Evolutionary conservation across 2,888 invertebrate species (phyloP), one percentile per base, ranked within the genome.

Genomic region (Drosophila bunnanda): DNA sequence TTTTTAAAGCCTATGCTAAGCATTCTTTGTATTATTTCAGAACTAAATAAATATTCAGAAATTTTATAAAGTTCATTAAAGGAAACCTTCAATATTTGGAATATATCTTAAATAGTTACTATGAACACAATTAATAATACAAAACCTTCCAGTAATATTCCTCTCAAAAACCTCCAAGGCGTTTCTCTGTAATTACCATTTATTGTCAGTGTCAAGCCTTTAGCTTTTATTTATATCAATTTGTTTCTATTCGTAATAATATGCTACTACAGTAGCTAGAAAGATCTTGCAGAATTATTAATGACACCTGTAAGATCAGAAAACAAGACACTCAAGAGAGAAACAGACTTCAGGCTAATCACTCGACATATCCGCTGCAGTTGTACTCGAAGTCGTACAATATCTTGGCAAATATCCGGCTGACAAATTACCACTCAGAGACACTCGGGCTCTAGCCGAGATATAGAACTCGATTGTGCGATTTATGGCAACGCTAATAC

Each of bases 391-490:
- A 50, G 20, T 50, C 50, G 15, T 32, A 50, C 32, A 50, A 50
- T 32, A 32, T 50, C 65, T 64, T 50, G 52, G 20, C 60, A 58
- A 43, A 69, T 50, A 84, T 75, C 82, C 64, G 56, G 10, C 50
- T 43, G 65, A 36, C 67, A 54, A 80, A 78, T 80, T 73, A 15
- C 65, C 75, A 74, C 52, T 48, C 56, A 30, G 43, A 59, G 62
- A 46, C 60, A 43, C 48, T 66, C 70, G 20, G 20, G 28, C 32
- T 50, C 32, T 5, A 20, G 15, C 15, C 34, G n/a, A 62, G 43
- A 82, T 53, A 64, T 71, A 89, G 82, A 89, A 82, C 69, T 61
- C 71, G 82, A 84, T 56, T 59, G 58, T 44, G 46, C 54, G 44
- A 65, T 65, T 67, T 67, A 69, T 76, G 71, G 69, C 28, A 41